Percentiles rank a stretch among this genome's conserved stretches.
These are phyloP conservation scores for Heliangelus exortis DNA, from an alignment of 2,797 vertebrate species.

Conservation along the genomic window DNA sequence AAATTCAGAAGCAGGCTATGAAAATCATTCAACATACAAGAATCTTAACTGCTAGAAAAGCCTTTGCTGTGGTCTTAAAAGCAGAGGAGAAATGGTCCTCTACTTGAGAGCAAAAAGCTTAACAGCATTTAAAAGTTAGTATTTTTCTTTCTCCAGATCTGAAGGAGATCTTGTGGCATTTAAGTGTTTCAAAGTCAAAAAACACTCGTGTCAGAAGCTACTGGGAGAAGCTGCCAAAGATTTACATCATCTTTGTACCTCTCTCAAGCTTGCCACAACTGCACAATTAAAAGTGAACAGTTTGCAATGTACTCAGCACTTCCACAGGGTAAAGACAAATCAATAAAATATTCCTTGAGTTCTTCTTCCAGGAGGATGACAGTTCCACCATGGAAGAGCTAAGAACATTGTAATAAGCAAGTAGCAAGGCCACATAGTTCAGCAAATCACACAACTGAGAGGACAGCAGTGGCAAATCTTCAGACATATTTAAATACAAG, in stretches of 20 bases:
- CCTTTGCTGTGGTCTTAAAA: neutral
- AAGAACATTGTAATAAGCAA: neutral
- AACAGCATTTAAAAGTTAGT: neutral
- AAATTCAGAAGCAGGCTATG: neutral
- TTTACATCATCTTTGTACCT: neutral
- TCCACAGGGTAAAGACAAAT: neutral
- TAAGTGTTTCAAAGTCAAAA: neutral
- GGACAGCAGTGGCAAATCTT: neutral
- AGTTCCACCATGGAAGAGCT: neutral
- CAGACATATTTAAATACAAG: neutral
- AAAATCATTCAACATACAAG: neutral
- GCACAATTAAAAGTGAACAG: neutral
- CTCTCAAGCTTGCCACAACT: neutral
- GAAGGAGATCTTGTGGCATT: neutral
- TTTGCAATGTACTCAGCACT: neutral
- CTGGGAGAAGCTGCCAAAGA: neutral
- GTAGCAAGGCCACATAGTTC: neutral
- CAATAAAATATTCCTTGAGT: neutral
- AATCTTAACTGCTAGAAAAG: neutral
- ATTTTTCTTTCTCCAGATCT: neutral
- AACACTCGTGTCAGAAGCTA: neutral
- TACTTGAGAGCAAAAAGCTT: neutral
- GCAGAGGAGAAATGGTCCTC: neutral
- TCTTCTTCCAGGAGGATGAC: constrained; percentile 14
- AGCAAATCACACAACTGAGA: neutral